These are phyloP conservation scores for Erinaceus europaeus DNA, from an alignment of 2,113 vertebrate genomes.

Conservation along the genomic window DNA sequence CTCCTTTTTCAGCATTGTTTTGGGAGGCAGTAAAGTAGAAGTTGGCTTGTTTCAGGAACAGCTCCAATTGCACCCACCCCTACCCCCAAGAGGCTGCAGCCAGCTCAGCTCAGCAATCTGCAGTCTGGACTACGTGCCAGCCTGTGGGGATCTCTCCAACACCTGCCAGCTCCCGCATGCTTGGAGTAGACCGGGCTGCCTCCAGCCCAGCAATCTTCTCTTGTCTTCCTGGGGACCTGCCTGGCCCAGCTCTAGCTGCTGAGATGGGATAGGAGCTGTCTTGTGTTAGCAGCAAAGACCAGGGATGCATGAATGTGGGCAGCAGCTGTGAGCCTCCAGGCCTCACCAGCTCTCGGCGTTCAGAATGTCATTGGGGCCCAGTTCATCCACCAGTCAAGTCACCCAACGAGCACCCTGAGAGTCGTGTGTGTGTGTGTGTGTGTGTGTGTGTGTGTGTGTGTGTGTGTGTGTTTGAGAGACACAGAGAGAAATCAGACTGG, in stretches of 20 bases:
- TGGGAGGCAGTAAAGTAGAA: constrained; percentile 23
- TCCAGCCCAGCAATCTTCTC: not conserved
- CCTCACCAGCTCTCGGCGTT: not conserved
- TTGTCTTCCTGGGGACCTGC: not conserved
- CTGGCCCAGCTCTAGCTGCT: not conserved
- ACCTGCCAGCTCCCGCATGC: not conserved
- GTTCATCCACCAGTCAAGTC: not conserved
- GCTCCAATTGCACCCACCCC: not conserved
- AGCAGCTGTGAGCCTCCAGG: not conserved
- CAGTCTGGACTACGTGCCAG: not conserved
- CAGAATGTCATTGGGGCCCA: not conserved
- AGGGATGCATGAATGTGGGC: not conserved
- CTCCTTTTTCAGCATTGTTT: constrained; percentile 7
- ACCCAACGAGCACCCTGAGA: not conserved
- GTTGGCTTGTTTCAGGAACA: not conserved
- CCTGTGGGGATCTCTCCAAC: not conserved
- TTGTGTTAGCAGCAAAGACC: not conserved
- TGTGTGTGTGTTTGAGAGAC: no score
- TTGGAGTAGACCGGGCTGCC: not conserved
- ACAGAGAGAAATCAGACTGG: no score
- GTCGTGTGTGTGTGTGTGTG: not conserved
- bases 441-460: not conserved
- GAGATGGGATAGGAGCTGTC: not conserved
- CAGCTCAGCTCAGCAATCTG: not conserved
- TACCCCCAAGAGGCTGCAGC: not conserved